Conservation (phyloP, 2,797 vertebrate genomes). For the Microhierax caerulescens region DNA sequence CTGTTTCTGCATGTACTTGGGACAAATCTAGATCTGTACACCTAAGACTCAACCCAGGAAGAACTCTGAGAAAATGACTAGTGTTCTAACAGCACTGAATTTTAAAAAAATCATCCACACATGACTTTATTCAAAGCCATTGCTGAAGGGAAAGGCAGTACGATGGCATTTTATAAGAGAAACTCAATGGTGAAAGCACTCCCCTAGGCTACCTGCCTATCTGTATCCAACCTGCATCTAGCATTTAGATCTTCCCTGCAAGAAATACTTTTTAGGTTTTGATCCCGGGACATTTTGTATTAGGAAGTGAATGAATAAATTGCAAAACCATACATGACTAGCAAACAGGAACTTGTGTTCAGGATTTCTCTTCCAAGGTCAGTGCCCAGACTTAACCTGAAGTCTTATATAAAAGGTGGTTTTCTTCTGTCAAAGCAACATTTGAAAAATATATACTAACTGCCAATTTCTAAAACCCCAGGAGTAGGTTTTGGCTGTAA, state of each 20-base stretch:
- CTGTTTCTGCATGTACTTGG: background rate
- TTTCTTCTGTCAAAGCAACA: background rate
- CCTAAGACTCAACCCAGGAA: background rate
- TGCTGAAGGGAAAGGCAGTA: background rate
- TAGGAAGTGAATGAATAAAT: background rate
- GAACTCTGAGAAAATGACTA: background rate
- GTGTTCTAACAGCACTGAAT: background rate
- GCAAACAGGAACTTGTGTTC: background rate
- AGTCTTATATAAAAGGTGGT: background rate
- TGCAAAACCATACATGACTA: background rate
- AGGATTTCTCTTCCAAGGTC: background rate
- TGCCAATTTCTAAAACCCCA: background rate
- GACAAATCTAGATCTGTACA: background rate
- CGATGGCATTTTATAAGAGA: background rate
- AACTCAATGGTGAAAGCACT: background rate
- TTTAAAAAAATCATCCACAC: background rate
- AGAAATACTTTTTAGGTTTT: background rate
- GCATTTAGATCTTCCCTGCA: background rate
- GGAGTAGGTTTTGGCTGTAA: background rate
- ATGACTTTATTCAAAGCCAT: accelerated
- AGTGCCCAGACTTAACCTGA: background rate
- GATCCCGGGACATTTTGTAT: background rate
- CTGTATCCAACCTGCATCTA: background rate
- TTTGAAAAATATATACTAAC: background rate
- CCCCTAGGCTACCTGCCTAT: background rate